Evolutionary conservation across 2,797 vertebrate species (phyloP), one percentile per base, ranked within the genome.

Genomic region (Phoebastria nigripes): DNA sequence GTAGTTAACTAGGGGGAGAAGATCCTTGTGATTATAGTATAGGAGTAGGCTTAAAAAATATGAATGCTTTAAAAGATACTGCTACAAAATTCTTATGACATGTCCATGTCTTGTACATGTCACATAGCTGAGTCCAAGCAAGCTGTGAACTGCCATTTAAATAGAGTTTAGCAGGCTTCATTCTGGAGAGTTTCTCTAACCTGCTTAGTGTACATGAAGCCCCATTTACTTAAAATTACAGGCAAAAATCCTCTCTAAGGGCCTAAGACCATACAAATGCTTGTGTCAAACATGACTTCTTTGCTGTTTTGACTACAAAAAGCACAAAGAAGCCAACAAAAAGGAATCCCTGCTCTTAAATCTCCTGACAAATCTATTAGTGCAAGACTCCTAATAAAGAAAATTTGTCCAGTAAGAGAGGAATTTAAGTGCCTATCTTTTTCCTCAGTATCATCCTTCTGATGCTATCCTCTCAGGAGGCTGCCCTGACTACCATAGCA

Each of bases 111-210:
- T 35, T n/a, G 3, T 67, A 52, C 17, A 2, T 63, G 21, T 3
- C 35, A 12, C 0, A 0, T 20, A 26, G 5, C 6, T 56, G 37
- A 62, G 35, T 18, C 20, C 11, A 59, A 89, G 25, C 19, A 82
- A 82, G 25, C 9, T 47, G 28, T 72, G 19, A 76, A 44, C 17
- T 41, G 6, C 5, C 29, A n/a, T 18, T 67, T 62, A 28, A 10
- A 33, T 14, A 33, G 25, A 79, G 10, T 47, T 42, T 55, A 41
- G 15, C 22, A 74, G 14, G 13, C 33, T 65, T 76, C 15, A 33
- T n/a, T 76, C 20, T 33, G 2, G 7, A 90, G 22, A 37, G 35
- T 47, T 90, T 91, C 8, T 93, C 14, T 82, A 49, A 67, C 4
- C 3, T n/a, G 3, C 8, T 87, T 35, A 52, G 16, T 8, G 11